A percentile compares a stretch with the other conserved stretches of the same genome.
Conservation (phyloP, 2,113 vertebrate genomes). For the Peucedramus taeniatus region DNA sequence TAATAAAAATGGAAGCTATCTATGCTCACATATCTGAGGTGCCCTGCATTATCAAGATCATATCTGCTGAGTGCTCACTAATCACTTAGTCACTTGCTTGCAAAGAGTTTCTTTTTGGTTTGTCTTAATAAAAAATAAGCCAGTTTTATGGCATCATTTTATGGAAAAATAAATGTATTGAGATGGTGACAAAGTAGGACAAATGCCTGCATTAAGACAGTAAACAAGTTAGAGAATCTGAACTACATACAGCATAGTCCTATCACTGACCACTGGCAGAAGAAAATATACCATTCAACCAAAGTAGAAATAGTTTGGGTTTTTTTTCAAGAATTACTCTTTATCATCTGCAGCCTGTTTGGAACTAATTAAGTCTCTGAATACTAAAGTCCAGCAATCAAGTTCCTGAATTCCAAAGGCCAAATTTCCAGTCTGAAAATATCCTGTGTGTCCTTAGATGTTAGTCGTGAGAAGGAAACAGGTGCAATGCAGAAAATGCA, state of each 20-base stretch:
- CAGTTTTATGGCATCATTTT: not conserved
- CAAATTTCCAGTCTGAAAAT: not conserved
- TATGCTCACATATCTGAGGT: not conserved
- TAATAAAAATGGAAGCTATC: not conserved
- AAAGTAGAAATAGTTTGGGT: not conserved
- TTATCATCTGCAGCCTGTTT: not conserved
- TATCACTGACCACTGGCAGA: not conserved
- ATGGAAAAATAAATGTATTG: not conserved
- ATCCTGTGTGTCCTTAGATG: not conserved
- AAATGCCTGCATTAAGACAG: not conserved
- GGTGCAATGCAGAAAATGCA: not conserved
- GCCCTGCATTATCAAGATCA: accelerated
- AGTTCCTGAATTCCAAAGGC: not conserved
- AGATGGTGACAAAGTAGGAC: not conserved
- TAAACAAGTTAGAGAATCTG: not conserved
- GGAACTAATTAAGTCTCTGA: not conserved
- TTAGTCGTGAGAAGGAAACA: not conserved
- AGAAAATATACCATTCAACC: not conserved
- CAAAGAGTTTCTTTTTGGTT: not conserved
- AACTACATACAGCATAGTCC: not conserved
- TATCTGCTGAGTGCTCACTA: not conserved
- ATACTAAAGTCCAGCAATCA: not conserved
- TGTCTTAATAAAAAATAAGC: not conserved
- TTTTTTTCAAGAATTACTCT: not conserved
- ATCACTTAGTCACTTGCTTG: not conserved